Evolutionary conservation across 1,140 invertebrate genomes (phyloP).

Genomic region (Penaeus japonicus): DNA sequence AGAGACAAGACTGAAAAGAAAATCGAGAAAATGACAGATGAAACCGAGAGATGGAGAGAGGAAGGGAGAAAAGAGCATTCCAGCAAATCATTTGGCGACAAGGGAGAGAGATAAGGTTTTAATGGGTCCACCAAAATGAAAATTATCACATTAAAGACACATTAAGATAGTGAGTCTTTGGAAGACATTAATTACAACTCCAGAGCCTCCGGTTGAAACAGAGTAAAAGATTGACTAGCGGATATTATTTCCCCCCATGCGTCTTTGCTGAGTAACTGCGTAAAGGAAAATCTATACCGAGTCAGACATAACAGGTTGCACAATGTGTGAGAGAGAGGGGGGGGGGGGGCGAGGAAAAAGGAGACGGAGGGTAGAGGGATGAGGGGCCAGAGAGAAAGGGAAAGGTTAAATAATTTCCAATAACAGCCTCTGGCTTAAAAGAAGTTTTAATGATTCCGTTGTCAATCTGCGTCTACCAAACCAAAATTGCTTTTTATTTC

Average conservation of each 20-base stretch:
- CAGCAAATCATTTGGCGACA: not conserved
- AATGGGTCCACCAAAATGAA: conserved; percentile 11
- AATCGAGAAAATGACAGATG: not conserved
- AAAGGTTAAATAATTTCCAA: not conserved
- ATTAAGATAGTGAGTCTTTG: conserved; percentile 15
- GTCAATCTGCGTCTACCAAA: too few relatives aligned
- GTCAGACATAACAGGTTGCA: too few relatives aligned
- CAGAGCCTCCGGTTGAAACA: not conserved
- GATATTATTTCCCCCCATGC: not conserved
- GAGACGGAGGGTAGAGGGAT: not conserved
- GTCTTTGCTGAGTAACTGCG: not conserved
- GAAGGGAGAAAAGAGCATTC: not conserved
- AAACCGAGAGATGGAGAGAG: not conserved
- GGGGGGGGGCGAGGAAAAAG: not conserved
- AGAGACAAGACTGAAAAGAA: not conserved
- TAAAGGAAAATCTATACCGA: not conserved
- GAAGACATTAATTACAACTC: conserved; percentile 16
- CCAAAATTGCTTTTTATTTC: too few relatives aligned
- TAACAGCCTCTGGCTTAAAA: too few relatives aligned
- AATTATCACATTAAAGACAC: conserved; percentile 30
- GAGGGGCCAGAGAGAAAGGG: not conserved
- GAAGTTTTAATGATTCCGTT: too few relatives aligned
- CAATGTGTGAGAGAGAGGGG: not conserved
- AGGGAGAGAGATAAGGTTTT: conserved; percentile 9
- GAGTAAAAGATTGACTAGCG: not conserved